Conservation (phyloP, 2,888 invertebrate genomes). For the Tetramorium bicarinatum region DNA sequence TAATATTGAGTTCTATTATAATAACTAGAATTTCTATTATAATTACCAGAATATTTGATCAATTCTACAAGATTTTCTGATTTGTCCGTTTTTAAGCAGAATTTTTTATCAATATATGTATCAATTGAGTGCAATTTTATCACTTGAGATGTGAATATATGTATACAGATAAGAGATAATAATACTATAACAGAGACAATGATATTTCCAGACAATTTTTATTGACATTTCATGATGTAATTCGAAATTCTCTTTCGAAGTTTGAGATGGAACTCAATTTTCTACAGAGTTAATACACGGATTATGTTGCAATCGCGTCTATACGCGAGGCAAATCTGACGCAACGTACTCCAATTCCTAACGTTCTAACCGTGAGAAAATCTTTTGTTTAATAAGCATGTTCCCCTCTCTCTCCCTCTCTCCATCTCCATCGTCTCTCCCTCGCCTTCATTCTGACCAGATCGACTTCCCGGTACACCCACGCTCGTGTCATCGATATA, state of each 20-base stretch:
- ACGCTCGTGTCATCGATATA: conserved; percentile 78
- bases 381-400: conserved; percentile 48
- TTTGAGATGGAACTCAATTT: conserved; percentile 9
- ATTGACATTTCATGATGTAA: neutral
- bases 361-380: conserved; percentile 45
- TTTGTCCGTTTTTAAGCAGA: too few relatives aligned
- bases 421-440: neutral
- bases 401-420: conserved; percentile 6
- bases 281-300: conserved; percentile 1
- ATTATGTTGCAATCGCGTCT: conserved; percentile 18
- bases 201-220: neutral
- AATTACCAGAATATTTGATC: too few relatives aligned
- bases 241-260: neutral
- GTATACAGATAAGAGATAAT: neutral
- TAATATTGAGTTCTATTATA: too few relatives aligned
- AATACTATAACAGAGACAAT: neutral
- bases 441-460: conserved; percentile 46
- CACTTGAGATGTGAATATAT: neutral
- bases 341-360: conserved; percentile 46
- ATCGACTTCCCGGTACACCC: conserved; percentile 76
- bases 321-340: neutral
- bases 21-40: too few relatives aligned
- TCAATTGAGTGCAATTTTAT: neutral
- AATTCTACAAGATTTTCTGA: too few relatives aligned
- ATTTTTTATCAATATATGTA: too few relatives aligned